Percentiles rank a stretch among this genome's conserved stretches.
Evolutionary conservation across 1,140 invertebrate genomes (phyloP).

Genomic region (Drosophila erecta): DNA sequence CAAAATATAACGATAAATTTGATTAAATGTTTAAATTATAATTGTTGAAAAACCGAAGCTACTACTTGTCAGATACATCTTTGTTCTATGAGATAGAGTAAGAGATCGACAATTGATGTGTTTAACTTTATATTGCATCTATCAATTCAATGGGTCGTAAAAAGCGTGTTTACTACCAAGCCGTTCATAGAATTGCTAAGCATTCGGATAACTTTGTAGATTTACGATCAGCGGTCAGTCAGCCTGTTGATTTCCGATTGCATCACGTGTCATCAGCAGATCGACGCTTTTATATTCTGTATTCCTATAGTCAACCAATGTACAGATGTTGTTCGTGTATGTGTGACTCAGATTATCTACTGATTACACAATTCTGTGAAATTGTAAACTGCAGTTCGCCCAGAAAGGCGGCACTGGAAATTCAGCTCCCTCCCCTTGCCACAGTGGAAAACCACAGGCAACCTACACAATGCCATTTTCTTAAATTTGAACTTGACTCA

Average conservation of each 20-base stretch:
- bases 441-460: slow-evolving; percentile 37
- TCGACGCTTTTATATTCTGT: slow-evolving; percentile 18
- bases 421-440: not conserved
- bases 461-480: slow-evolving; percentile 38
- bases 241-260: slow-evolving; percentile 39
- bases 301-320: slow-evolving; percentile 8
- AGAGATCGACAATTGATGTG: not conserved
- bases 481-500: slow-evolving; percentile 63
- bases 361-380: slow-evolving; percentile 61
- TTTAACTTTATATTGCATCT: not conserved
- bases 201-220: slow-evolving; percentile 4
- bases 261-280: slow-evolving; percentile 38
- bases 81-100: not conserved
- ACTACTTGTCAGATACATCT: not conserved
- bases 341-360: slow-evolving; percentile 32
- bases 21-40: too few relatives aligned
- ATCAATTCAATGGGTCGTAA: slow-evolving; percentile 6
- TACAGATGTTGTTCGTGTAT: slow-evolving; percentile 9
- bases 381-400: slow-evolving; percentile 50
- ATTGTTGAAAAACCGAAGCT: not conserved
- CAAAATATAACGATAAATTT: too few relatives aligned
- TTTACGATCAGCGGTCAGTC: slow-evolving; percentile 7
- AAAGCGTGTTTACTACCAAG: slow-evolving; percentile 7
- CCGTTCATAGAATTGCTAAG: not conserved
- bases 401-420: slow-evolving; percentile 18